phyloP scores from a whole-genome alignment of 2,113 vertebrate genomes.

The Corapipo altera region DNA sequence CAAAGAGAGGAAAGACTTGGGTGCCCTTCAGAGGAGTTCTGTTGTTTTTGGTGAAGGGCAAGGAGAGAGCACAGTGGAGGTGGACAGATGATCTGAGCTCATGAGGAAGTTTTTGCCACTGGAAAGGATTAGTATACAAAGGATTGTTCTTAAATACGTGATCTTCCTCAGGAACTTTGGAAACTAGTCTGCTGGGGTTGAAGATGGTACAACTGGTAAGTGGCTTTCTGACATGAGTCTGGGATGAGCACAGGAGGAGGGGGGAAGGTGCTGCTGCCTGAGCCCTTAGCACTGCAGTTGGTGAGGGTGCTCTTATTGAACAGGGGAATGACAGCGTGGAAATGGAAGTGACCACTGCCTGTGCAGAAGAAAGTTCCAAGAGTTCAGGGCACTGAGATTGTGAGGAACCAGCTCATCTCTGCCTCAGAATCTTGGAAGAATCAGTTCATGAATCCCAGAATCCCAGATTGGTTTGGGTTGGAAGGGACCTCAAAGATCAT shows the following conservation, averaged over 20 bases:
- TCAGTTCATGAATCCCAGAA: background rate
- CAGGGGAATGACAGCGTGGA: background rate
- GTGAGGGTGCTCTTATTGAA: background rate
- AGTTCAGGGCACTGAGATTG: background rate
- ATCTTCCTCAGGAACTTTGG: background rate
- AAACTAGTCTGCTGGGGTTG: background rate
- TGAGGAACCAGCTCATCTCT: background rate
- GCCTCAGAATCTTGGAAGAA: background rate
- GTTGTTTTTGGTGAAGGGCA: background rate
- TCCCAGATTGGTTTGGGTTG: background rate
- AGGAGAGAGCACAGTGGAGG: background rate
- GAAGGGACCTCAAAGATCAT: background rate
- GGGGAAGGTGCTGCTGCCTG: background rate
- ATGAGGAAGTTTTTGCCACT: background rate
- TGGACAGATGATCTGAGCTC: background rate
- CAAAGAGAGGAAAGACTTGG: background rate
- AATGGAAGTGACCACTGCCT: background rate
- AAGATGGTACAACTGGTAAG: background rate
- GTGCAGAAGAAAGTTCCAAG: background rate
- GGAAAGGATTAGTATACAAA: background rate
- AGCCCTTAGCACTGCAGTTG: fast-evolving
- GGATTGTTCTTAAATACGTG: background rate
- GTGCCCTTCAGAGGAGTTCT: background rate
- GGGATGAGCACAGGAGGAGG: background rate
- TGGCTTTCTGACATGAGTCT: background rate